These are phyloP conservation scores for Nasonia vitripennis DNA, from an alignment of 1,140 invertebrate genomes.

Conservation along the genomic window DNA sequence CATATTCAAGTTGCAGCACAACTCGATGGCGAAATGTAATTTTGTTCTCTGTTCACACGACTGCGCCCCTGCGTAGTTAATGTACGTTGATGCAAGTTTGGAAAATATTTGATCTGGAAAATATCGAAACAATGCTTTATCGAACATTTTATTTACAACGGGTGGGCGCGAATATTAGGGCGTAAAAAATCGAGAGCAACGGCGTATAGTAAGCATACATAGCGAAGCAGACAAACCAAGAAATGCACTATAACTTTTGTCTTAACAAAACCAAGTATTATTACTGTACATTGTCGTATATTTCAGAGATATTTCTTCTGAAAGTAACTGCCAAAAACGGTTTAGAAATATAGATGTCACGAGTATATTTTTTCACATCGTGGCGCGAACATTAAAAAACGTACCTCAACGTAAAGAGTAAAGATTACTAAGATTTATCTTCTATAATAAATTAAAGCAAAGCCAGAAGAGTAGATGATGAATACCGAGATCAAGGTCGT, in stretches of 20 bases:
- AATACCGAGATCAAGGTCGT: too few relatives aligned
- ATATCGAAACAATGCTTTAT: neutral
- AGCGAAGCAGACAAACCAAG: neutral
- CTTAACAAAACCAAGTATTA: conserved; percentile 7
- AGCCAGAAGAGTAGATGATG: neutral
- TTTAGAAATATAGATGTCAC: conserved; percentile 22
- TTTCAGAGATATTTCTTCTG: conserved; percentile 40
- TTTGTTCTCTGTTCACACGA: neutral
- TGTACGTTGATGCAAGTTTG: neutral
- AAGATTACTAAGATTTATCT: conserved; percentile 16
- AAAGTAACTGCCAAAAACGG: conserved; percentile 40
- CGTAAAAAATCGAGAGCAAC: neutral
- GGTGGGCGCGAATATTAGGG: neutral
- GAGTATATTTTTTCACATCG: conserved; percentile 34
- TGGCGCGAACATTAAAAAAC: conserved; percentile 16
- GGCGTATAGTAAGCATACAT: neutral
- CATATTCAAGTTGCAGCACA: neutral
- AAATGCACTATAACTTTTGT: conserved; percentile 12
- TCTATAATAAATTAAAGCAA: neutral
- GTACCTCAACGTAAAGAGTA: conserved; percentile 18
- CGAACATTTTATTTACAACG: too few relatives aligned
- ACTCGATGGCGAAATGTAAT: neutral
- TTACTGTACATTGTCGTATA: conserved; percentile 1
- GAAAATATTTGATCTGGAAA: neutral
- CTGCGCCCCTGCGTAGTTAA: neutral